A percentile compares a stretch with the other conserved stretches of the same genome.
Conservation (phyloP, 2,888 invertebrate genomes). For the Acleris emargana region DNA sequence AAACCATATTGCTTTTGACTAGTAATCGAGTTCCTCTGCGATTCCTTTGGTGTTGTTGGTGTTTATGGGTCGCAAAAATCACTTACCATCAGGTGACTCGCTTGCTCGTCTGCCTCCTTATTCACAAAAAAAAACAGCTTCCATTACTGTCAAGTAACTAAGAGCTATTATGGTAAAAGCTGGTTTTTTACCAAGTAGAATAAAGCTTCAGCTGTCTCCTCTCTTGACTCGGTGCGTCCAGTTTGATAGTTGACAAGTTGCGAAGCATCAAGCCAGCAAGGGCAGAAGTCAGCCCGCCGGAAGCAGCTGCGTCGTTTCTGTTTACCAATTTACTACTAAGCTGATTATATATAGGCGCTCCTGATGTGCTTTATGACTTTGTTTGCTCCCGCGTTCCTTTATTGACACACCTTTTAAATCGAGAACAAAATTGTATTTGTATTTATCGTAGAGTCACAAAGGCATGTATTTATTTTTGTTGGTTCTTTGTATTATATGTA, state of each 20-base stretch:
- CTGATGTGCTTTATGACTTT: constrained; percentile 79
- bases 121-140: too few relatives aligned
- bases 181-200: too few relatives aligned
- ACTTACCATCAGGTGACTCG: too few relatives aligned
- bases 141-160: too few relatives aligned
- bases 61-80: too few relatives aligned
- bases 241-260: constrained; percentile 1
- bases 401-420: constrained; percentile 70
- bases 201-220: neutral
- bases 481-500: too few relatives aligned
- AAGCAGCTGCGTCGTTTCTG: constrained; percentile 80
- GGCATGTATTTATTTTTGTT: too few relatives aligned
- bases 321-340: constrained; percentile 84
- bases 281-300: constrained; percentile 51
- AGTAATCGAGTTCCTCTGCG: too few relatives aligned
- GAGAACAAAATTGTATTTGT: constrained; percentile 47
- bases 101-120: too few relatives aligned
- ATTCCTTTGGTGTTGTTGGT: too few relatives aligned
- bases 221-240: neutral
- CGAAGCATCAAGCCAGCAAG: constrained; percentile 23
- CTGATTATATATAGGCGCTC: constrained; percentile 82
- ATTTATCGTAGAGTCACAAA: constrained; percentile 11
- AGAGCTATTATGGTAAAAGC: too few relatives aligned
- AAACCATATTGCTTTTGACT: too few relatives aligned
- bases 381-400: constrained; percentile 73